phyloP scores from a whole-genome alignment of 2,888 invertebrate species.

The Ectobius pallidus region DNA sequence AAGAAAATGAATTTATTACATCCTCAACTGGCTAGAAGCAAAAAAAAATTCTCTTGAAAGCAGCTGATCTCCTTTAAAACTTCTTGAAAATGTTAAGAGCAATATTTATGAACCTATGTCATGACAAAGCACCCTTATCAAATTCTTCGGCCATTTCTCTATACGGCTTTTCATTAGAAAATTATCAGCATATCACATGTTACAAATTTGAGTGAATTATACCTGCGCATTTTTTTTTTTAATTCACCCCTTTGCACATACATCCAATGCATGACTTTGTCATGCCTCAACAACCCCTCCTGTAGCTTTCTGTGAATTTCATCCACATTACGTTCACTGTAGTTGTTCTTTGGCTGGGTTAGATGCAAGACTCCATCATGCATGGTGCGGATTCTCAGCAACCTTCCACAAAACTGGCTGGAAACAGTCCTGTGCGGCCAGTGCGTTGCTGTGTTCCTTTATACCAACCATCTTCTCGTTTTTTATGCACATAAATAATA shows the following conservation, averaged over 20 bases:
- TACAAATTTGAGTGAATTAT: no score
- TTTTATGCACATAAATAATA: conserved; percentile 88
- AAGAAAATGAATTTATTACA: no score
- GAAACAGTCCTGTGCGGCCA: conserved; percentile 92
- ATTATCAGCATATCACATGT: neutral
- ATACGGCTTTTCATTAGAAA: neutral
- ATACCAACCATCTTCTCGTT: conserved; percentile 95
- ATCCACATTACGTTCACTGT: neutral
- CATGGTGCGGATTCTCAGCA: conserved; percentile 57
- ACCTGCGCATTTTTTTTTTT: neutral
- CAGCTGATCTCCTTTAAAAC: no score
- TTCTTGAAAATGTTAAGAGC: no score
- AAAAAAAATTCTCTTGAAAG: no score
- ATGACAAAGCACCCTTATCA: no score
- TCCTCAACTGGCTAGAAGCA: no score
- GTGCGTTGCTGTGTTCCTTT: conserved; percentile 90
- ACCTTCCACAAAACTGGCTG: conserved; percentile 90
- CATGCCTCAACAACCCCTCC: neutral
- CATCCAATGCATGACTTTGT: conserved; percentile 15
- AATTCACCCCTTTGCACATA: neutral
- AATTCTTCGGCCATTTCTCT: no score
- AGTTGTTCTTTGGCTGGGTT: conserved; percentile 2
- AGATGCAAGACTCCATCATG: conserved; percentile 56
- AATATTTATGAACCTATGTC: no score
- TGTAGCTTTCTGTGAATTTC: no score